Base-by-base conservation (phyloP, 2,113 vertebrate genomes). In the Montifringilla adamsi region DNA sequence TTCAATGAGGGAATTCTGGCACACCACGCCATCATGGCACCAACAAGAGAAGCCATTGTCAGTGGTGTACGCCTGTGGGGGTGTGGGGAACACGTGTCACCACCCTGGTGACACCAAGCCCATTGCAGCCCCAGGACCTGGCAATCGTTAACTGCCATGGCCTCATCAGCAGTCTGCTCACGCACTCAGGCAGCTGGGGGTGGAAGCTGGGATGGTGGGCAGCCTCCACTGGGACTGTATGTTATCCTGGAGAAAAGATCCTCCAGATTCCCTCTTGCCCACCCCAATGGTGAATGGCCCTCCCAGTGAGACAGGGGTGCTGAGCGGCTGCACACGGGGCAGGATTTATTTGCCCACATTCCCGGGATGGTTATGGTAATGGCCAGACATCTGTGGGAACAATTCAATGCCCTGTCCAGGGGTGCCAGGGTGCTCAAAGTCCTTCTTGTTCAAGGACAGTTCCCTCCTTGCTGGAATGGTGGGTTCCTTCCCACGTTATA, bases 91-190 rank as follows among this genome's bases (percentile, higher is more conserved):
- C 67, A 30, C 6, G 22, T 64, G 89, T 58, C 92, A 67, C 70
- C 15, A 0, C 66, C 52, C 52, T 1, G 31, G 47, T 43, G 79
- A 44, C 94, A 88, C 84, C 30, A 15, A 15, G 66, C 53, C 33
- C 47, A 21, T 4, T 66, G 83, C 89, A 73, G 94, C 84, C 95
- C 80, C 35, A 26, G 84, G 84, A 41, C 84, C 84, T 94, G 90
- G 96, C 92, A 97, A 97, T 97, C 13, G 62, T 97, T 97, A 97
- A 97, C 96, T 0, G 2, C 62, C 19, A 6, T 0, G 7, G 46
- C 75, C 93, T 97, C 95, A 96, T 97, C 91, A 91, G 93, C 92
- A 97, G 93, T 96, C 97, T 22, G 90, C 94, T 97, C 97, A 97
- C 96, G 63, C n/a, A 0, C 73, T 5, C 3, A 0, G 26, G 23